Percentiles rank a stretch among this genome's conserved stretches.
phyloP scores from a whole-genome alignment of 1,140 invertebrate species.

The Eupeodes corollae region DNA sequence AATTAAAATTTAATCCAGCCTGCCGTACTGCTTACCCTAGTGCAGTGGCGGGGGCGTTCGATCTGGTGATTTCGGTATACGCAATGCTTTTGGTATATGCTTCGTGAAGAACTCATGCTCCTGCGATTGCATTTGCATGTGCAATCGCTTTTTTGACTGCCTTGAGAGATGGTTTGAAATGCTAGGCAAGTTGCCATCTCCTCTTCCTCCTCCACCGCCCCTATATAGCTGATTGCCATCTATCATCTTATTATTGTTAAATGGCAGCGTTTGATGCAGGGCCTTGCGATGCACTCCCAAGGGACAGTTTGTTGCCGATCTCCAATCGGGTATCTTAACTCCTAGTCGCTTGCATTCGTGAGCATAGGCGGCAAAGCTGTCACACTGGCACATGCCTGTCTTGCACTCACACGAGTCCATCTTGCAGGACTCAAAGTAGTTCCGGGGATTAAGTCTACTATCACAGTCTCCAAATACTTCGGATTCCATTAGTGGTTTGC shows the following conservation, averaged over 20 bases:
- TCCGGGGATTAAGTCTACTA: constrained; percentile 58
- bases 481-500: constrained; percentile 35
- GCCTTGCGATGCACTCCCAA: constrained; percentile 17
- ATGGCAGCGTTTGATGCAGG: constrained; percentile 14
- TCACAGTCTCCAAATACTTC: constrained; percentile 57
- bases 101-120: constrained; percentile 28
- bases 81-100: constrained; percentile 28
- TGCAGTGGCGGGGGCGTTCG: constrained; percentile 34
- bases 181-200: constrained; percentile 4
- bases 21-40: constrained; percentile 6
- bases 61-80: constrained; percentile 26
- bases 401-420: constrained; percentile 86
- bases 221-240: not conserved
- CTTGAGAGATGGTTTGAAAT: not conserved
- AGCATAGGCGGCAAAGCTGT: constrained; percentile 77
- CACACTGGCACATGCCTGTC: constrained; percentile 71
- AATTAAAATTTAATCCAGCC: too few species aligned
- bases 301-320: constrained; percentile 48
- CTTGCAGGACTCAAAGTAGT: constrained; percentile 76
- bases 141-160: constrained; percentile 6
- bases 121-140: constrained; percentile 10
- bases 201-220: not conserved
- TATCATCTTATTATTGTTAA: not conserved
- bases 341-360: constrained; percentile 71
- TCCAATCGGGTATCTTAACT: constrained; percentile 53